Evolutionary conservation across 2,888 invertebrate species (phyloP), one percentile per base, ranked within the genome.

Genomic region (Standfussiana lucernea): DNA sequence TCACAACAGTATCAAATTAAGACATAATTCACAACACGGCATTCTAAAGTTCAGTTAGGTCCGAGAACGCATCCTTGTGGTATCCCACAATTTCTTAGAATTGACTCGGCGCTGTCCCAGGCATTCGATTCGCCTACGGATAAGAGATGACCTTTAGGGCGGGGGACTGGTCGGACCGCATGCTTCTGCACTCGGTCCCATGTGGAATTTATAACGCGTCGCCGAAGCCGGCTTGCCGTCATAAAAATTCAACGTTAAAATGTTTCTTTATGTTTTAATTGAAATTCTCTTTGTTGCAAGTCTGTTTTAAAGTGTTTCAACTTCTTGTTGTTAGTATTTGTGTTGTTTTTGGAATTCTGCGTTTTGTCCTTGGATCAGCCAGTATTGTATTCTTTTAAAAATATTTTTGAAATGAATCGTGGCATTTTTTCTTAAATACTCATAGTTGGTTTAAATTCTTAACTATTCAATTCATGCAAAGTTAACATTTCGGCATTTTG

Each of bases 141-240:
- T 94, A 94, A 93, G 91, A 91, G 90, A 91, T 95, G 95, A 95
- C 96, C 95, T 95, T 95, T 94, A 93, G 93, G 91, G 93, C 92
- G 92, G 89, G 88, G 90, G 92, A 96, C 96, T 94, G 94, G 96
- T 95, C 90, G 84, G 92, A 95, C 95, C 91, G 93, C 95, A 95
- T 95, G 93, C 93, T 93, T 95, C 89, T 85, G 87, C 89, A 89
- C 87, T 85, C 87, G 83, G 84, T 83, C 84, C 87, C 87, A 89
- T 86, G 86, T 87, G 93, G 94, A 94, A 95, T 94, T 93, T 93
- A 93, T 91, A 93, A 92, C 89, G 77, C 81, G 78, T 84, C 77
- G 79, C 85, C 76, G 82, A 88, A 88, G 89, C 91, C 87, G 88
- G 89, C 88, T 83, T 85, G 87, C 86, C 86, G 88, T 90, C 90